These are phyloP conservation scores for Ataeniobius toweri DNA, from an alignment of 2,797 vertebrate genomes.

Conservation along the genomic window DNA sequence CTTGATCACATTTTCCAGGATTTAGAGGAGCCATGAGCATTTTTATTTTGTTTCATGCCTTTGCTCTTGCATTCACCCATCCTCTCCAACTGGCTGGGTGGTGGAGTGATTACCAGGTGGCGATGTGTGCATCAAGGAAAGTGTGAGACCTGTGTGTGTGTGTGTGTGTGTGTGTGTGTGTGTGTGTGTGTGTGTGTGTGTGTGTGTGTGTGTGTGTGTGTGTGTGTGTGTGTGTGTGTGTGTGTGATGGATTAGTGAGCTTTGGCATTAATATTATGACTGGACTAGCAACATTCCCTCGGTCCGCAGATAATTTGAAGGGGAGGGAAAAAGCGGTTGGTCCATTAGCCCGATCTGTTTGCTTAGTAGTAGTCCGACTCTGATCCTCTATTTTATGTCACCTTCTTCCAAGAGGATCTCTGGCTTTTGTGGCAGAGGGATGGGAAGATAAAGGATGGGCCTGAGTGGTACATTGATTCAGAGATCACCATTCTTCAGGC, in stretches of 20 bases:
- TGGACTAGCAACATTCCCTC: slow-evolving; percentile 86
- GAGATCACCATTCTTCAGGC: slow-evolving; percentile 80
- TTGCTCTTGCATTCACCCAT: slow-evolving; percentile 76
- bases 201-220: too few species aligned
- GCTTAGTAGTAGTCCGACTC: slow-evolving; percentile 87
- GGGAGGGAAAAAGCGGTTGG: slow-evolving; percentile 90
- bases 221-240: slow-evolving; percentile 76
- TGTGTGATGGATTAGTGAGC: slow-evolving; percentile 89
- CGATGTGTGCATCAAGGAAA: slow-evolving; percentile 68
- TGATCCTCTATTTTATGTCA: slow-evolving; percentile 91
- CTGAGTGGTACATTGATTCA: slow-evolving; percentile 84
- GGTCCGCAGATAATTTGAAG: slow-evolving; percentile 89
- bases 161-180: too few species aligned
- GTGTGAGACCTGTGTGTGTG: slow-evolving; percentile 83
- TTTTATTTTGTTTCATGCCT: slow-evolving; percentile 72
- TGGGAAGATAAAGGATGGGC: slow-evolving; percentile 66
- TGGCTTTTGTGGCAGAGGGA: slow-evolving; percentile 84
- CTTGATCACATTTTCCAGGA: background rate
- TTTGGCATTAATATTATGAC: slow-evolving; percentile 88
- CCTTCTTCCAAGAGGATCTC: slow-evolving; percentile 84
- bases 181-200: slow-evolving; percentile 81
- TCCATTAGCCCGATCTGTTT: slow-evolving; percentile 95
- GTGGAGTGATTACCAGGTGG: slow-evolving; percentile 85
- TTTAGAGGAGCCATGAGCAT: slow-evolving; percentile 21
- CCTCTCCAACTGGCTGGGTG: slow-evolving; percentile 90